A percentile compares a stretch with the other conserved stretches of the same genome.
Conservation (phyloP, 1,140 invertebrate genomes). For the Cardiocondyla obscurior region DNA sequence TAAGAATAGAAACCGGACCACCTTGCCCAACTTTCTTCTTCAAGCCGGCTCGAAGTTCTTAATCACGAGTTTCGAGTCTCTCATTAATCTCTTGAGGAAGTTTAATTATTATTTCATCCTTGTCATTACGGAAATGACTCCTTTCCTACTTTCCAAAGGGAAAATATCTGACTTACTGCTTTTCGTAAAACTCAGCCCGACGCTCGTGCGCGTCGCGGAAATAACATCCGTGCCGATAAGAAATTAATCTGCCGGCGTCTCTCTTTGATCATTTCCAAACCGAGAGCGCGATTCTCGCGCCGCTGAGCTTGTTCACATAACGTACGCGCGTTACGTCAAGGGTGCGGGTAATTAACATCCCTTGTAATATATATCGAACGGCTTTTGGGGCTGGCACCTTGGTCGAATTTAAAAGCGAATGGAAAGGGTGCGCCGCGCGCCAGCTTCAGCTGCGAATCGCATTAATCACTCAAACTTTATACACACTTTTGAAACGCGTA, state of each 20-base stretch:
- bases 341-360: slow-evolving; percentile 80
- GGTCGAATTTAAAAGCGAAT: slow-evolving; percentile 71
- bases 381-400: slow-evolving; percentile 78
- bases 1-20: background rate
- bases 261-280: background rate
- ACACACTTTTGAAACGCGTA: slow-evolving; percentile 17
- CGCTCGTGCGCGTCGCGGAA: background rate
- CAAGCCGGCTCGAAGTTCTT: background rate
- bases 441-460: slow-evolving; percentile 80
- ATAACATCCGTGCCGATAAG: background rate
- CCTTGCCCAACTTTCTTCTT: background rate
- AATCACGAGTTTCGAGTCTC: background rate
- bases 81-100: slow-evolving; percentile 9
- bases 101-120: slow-evolving; percentile 5
- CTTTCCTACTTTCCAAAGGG: background rate
- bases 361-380: slow-evolving; percentile 76
- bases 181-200: background rate
- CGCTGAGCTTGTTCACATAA: slow-evolving; percentile 13
- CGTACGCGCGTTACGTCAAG: slow-evolving; percentile 26
- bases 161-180: background rate
- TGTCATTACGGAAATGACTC: background rate
- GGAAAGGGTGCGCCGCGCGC: slow-evolving; percentile 71
- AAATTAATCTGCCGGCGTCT: slow-evolving; percentile 3
- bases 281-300: background rate
- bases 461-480: slow-evolving; percentile 80